Conservation (phyloP, 2,888 invertebrate species). For the Eurytoma californica region DNA sequence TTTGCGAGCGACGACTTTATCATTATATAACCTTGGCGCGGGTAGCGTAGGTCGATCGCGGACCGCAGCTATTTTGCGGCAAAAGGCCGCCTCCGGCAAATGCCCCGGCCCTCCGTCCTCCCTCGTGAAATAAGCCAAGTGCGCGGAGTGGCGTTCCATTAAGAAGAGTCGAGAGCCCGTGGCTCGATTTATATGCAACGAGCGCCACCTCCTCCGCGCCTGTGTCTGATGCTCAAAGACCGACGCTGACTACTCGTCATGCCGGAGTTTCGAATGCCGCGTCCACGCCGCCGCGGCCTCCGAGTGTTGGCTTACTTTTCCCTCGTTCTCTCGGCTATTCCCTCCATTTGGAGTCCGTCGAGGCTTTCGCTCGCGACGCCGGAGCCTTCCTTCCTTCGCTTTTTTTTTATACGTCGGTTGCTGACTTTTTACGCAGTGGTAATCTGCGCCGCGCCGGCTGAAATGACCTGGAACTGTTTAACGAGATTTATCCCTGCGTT, state of each 20-base stretch:
- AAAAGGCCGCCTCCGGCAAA: too few species aligned
- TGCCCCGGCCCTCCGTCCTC: too few species aligned
- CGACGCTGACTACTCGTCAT: constrained; percentile 7
- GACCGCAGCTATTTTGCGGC: neutral
- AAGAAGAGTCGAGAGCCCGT: constrained; percentile 23
- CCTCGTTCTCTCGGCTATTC: neutral
- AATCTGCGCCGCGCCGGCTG: too few species aligned
- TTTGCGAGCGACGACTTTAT: too few species aligned
- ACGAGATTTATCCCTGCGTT: too few species aligned
- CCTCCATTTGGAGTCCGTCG: neutral
- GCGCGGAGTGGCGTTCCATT: constrained; percentile 38
- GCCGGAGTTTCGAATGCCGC: constrained; percentile 20
- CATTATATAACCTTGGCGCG: too few species aligned
- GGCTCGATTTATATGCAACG: constrained; percentile 55
- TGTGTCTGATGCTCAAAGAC: constrained; percentile 29
- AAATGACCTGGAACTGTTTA: too few species aligned
- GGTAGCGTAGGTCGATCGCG: too few species aligned
- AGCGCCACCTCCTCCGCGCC: constrained; percentile 27
- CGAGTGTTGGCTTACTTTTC: neutral
- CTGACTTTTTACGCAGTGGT: too few species aligned
- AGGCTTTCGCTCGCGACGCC: too few species aligned
- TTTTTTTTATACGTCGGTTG: too few species aligned
- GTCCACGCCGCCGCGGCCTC: neutral
- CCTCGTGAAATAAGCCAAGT: constrained; percentile 28
- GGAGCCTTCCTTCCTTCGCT: too few species aligned